A percentile compares a stretch with the other conserved stretches of the same genome.
Evolutionary conservation across 2,113 vertebrate genomes (phyloP).

Genomic region (Capreolus pygargus): DNA sequence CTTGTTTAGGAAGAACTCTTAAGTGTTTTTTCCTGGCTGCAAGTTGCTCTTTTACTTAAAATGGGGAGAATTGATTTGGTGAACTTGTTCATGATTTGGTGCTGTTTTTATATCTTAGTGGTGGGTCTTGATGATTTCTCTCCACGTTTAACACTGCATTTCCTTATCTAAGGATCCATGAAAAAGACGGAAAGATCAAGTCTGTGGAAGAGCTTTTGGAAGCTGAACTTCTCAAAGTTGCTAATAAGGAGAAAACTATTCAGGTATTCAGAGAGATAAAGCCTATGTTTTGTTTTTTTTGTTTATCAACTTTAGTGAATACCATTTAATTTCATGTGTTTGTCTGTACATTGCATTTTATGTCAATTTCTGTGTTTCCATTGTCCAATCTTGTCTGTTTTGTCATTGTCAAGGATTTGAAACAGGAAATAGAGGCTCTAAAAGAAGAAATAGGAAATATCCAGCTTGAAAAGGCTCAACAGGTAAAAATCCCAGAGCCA

Average conservation of each 20-base stretch:
- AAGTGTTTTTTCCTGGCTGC: background rate
- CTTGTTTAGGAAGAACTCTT: constrained; percentile 7
- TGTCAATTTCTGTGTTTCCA: constrained; percentile 81
- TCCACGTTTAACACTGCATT: background rate
- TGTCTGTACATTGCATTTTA: constrained; percentile 73
- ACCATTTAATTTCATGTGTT: constrained; percentile 70
- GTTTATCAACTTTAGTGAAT: constrained; percentile 67
- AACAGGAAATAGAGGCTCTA: constrained; percentile 90
- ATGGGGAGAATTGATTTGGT: background rate
- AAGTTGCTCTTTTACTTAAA: background rate
- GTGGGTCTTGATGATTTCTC: background rate
- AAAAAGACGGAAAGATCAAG: constrained; percentile 90
- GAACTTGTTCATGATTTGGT: background rate
- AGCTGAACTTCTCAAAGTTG: constrained; percentile 84
- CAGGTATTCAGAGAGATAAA: constrained; percentile 77
- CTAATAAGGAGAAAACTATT: constrained; percentile 83
- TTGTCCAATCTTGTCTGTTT: constrained; percentile 86
- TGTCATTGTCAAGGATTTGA: constrained; percentile 90
- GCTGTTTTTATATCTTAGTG: constrained; percentile 1
- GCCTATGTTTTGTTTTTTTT: background rate
- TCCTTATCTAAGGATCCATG: constrained; percentile 84
- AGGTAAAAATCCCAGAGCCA: constrained; percentile 84
- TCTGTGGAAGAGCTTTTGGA: constrained; percentile 89
- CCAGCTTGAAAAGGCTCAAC: constrained; percentile 89
- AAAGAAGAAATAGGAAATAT: constrained; percentile 89